A percentile compares a stretch with the other conserved stretches of the same genome.
phyloP scores from a whole-genome alignment of 2,888 invertebrate genomes.

The Yponomeuta sedellus region DNA sequence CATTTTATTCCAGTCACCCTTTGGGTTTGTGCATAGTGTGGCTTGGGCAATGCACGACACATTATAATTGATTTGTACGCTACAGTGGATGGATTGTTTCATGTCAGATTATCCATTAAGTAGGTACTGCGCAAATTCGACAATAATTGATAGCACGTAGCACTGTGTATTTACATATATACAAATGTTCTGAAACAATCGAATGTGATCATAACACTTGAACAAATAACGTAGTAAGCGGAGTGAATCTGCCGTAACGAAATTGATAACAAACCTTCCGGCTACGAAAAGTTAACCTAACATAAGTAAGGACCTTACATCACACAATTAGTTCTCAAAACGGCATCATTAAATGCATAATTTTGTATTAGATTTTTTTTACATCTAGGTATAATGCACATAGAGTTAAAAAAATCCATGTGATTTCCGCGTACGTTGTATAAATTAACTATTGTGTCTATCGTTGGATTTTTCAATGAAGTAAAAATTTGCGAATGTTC shows the following conservation, averaged over 20 bases:
- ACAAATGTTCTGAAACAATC: not conserved
- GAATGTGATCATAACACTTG: slow-evolving; percentile 1
- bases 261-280: not conserved
- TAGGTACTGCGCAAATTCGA: not conserved
- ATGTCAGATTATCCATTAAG: not conserved
- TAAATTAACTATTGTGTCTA: not conserved
- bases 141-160: not conserved
- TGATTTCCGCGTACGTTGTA: no score
- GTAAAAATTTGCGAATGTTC: no score
- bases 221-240: not conserved
- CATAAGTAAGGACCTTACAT: no score
- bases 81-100: not conserved
- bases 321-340: not conserved
- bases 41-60: no score
- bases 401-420: no score
- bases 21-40: no score
- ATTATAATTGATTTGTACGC: not conserved
- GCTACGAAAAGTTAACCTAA: not conserved
- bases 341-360: not conserved
- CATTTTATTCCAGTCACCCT: no score
- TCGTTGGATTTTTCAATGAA: no score
- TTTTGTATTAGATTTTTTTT: not conserved
- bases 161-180: not conserved
- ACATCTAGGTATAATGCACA: not conserved
- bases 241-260: not conserved